Base-by-base conservation (phyloP, 2,888 invertebrate species). In the Melanchra persicariae region DNA sequence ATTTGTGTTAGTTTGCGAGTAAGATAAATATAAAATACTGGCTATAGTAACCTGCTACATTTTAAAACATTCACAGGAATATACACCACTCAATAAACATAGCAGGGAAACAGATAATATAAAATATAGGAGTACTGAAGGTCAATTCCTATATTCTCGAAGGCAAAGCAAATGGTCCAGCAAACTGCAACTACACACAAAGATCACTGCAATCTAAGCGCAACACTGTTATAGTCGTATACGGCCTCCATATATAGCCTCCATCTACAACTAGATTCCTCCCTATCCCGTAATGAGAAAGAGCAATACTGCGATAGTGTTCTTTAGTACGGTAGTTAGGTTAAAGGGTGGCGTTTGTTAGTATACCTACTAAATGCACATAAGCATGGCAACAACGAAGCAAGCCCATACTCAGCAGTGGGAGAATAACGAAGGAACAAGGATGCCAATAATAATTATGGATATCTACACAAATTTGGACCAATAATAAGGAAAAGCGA, bases 131-230 rank as follows among this genome's bases (percentile, higher is more conserved):
- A 61, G 17, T 45, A 43, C n/a, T 9, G 9, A 61, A 66, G 43
- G 55, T 57, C 40, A 51, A 45, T 40, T 30, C 2, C 9, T 55
- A 4, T 61, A 54, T 57, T 64, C 22, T 70, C 49, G 45, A 58
- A 64, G 57, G 30, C 17, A 60, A 61, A 61, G 58, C 62, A 65
- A 79, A 79, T 81, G 55, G 72, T 26, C 54, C 77, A 55, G 47
- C 57, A 79, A 76, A 65, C 45, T 61, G 67, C 51, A 62, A 71
- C 30, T 34, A 54, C 52, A 17, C 51, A 64, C 47, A 65, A 57
- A 68, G 26, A 49, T 22, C 51, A 68, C 45, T 68, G 58, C 55
- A 81, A 65, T 65, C 57, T 59, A 81, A 68, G 65, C 47, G n/a
- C 8, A 55, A 58, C 37, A 77, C 37, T 65, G 51, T 68, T 68